Evolutionary conservation across 2,797 vertebrate genomes (phyloP), one percentile per base, ranked within the genome.

Genomic region (Catostomus latipinnis): DNA sequence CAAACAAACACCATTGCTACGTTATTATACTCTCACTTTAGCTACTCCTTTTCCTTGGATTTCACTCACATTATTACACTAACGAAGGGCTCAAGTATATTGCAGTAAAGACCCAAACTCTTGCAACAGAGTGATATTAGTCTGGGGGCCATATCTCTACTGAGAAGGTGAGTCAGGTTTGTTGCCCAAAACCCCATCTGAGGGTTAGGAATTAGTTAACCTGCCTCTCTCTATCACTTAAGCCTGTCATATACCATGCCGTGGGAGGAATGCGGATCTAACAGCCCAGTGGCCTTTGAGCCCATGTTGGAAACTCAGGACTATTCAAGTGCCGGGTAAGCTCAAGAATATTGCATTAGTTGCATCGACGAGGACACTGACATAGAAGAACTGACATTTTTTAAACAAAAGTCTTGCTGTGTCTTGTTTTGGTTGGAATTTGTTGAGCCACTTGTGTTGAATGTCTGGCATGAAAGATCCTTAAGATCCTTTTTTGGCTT

Each of bases 291-390:
- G 86, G 87, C 85, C 85, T 89, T 83, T 91, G 88, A 87, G 75
- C 89, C 76, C 45, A 54, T 77, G 82, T 84, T 90, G 88, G 91
- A 88, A 91, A 89, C 81, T 83, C 54, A n/a, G 74, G 82, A 83
- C 60, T 62, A 75, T 78, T 87, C 34, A 81, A 84, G 84, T 74
- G 80, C 63, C 5, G 1, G 52, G 62, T 66, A 69, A 71, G 53
- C 82, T 88, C 82, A 83, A 82, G 67, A 74, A 61, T 88, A 88
- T 81, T 86, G 58, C 9, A 58, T 80, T 50, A 76, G 69, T 79
- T 56, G 14, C 78, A 49, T 65, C 58, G 75, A 62, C 10, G 80
- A 76, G 71, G 71, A 82, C 5, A 14, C 81, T 90, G 88, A 88
- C 85, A 88, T 71, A 78, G 66, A 76, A 18, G 80, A 78, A 78